These are phyloP conservation scores for Panurus biarmicus DNA, from an alignment of 2,113 vertebrate species.

Conservation along the genomic window DNA sequence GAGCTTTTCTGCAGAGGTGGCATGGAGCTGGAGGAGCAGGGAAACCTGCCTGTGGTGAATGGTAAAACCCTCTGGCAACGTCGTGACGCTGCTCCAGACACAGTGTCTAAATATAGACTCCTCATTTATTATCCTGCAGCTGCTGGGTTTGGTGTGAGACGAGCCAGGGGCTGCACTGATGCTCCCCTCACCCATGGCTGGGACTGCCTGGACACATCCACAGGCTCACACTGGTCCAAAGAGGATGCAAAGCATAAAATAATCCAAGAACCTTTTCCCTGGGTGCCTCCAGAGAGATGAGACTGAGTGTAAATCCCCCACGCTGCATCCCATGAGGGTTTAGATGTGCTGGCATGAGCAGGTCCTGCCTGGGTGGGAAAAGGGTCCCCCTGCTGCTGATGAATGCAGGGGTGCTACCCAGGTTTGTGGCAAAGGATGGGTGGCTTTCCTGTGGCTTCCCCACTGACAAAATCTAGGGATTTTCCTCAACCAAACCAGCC, in stretches of 20 bases:
- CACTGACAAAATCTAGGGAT: background rate
- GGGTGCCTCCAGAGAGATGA: background rate
- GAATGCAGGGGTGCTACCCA: background rate
- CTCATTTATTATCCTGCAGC: conserved; percentile 53
- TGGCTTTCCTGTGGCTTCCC: background rate
- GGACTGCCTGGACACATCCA: background rate
- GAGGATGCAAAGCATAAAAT: background rate
- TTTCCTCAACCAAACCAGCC: background rate
- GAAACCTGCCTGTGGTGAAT: conserved; percentile 22
- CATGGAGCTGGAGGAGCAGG: background rate
- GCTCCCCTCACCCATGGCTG: background rate
- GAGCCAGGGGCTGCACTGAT: background rate
- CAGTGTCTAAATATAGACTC: conserved; percentile 59
- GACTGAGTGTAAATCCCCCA: background rate
- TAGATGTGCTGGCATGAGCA: background rate
- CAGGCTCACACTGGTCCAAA: background rate
- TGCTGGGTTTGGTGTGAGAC: background rate
- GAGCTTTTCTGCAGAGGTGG: conserved; percentile 31
- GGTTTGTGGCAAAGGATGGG: background rate
- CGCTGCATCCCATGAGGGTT: background rate
- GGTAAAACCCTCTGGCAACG: conserved; percentile 47
- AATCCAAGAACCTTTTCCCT: background rate
- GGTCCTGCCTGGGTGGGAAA: background rate
- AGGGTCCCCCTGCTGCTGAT: background rate
- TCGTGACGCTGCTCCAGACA: conserved; percentile 29